Evolutionary conservation across 2,888 invertebrate genomes (phyloP), one percentile per base, ranked within the genome.

Genomic region (Drosophila merina): DNA sequence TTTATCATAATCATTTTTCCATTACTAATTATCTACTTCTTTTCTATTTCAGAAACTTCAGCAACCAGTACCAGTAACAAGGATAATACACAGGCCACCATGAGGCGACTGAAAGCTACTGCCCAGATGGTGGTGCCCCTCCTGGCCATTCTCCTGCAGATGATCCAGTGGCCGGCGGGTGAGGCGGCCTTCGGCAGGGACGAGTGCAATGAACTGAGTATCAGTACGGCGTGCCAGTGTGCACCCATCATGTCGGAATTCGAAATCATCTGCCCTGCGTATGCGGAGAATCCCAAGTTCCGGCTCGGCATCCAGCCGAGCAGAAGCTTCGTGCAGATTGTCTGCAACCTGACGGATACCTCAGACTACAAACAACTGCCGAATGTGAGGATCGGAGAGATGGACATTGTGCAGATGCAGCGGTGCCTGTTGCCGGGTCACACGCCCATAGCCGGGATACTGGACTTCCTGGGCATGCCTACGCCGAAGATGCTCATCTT

Each of bases 401-500:
- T 82, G 1, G 80, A 87, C 1, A 86, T 73, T 44, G 91, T 92
- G 4, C 89, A 91, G 59, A 91, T 92, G 26, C 79, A 87, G 28
- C 85, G 89, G 7, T 92, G 92, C 55, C 91, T 92, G 1, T 70
- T 92, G 69, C 92, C 92, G 0, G 82, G 79, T 0, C 81, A 89
- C 91, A 92, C 89, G 90, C 93, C 76, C 89, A 93, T 93, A 36
- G 82, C 89, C 12, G 80, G 80, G 2, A 86, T 91, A 26, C 72
- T 91, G 14, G 88, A 91, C n/a, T 81, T 88, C n/a, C 58, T 92
- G 69, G 90, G 91, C 40, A 88, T 90, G 5, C 79, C 76, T 2
- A 79, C 88, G 9, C 86, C 91, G 5, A 88, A 90, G 40, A 92
- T 93, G 5, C 86, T 94, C 30, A 92, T 93, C 84, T 94, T 93